Conservation (phyloP, 2,888 invertebrate genomes). For the Actias luna region DNA sequence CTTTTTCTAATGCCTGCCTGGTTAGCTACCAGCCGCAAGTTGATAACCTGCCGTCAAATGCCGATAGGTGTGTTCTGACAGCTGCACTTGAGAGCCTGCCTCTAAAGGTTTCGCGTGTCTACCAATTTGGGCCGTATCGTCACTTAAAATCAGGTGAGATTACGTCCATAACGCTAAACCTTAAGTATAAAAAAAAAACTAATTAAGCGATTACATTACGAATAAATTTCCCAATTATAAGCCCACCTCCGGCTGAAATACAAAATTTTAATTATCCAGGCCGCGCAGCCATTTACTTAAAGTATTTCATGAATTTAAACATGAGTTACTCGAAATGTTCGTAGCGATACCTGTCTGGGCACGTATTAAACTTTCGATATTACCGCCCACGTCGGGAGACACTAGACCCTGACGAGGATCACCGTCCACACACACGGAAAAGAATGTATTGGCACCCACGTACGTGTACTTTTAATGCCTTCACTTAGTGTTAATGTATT, state of each 20-base stretch:
- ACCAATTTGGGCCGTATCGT: no score
- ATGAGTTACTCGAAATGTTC: not conserved
- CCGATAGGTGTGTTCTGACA: no score
- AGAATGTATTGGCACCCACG: not conserved
- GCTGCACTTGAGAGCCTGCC: no score
- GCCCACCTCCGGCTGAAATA: not conserved
- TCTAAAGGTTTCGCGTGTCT: no score
- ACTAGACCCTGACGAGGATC: not conserved
- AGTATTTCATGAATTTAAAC: slow-evolving; percentile 8
- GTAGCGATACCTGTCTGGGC: not conserved
- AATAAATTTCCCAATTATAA: not conserved
- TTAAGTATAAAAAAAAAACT: no score
- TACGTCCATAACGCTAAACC: no score
- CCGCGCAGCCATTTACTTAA: not conserved
- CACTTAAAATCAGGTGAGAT: no score
- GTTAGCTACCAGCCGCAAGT: no score
- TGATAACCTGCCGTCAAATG: no score
- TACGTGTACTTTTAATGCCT: not conserved
- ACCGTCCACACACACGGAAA: not conserved
- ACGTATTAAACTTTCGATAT: slow-evolving; percentile 1
- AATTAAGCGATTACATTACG: no score
- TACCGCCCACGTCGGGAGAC: not conserved
- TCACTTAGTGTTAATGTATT: no score
- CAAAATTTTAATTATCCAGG: not conserved
- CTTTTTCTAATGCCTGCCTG: no score